These are phyloP conservation scores for Chrysodeixis includens DNA, from an alignment of 2,888 invertebrate species.

Conservation along the genomic window DNA sequence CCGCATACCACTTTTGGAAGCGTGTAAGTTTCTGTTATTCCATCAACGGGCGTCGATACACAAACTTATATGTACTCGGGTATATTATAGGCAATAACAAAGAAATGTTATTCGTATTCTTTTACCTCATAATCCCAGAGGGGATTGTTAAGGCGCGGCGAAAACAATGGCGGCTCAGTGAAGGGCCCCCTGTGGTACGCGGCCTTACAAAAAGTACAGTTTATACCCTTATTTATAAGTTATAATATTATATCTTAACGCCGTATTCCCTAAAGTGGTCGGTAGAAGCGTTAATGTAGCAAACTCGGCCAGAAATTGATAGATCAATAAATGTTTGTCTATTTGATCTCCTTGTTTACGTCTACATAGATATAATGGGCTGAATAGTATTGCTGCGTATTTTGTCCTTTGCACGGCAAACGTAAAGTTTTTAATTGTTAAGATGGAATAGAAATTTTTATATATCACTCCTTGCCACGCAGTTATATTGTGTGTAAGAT, in stretches of 20 bases:
- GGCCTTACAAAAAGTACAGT: constrained; percentile 1
- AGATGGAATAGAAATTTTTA: too few relatives aligned
- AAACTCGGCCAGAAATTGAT: background rate
- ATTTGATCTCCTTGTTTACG: background rate
- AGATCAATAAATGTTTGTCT: background rate
- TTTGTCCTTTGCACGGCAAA: too few relatives aligned
- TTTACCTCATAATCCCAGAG: background rate
- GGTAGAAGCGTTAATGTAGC: background rate
- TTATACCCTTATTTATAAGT: background rate
- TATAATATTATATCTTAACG: constrained; percentile 1
- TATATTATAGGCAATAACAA: background rate
- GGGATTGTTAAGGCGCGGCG: constrained; percentile 1
- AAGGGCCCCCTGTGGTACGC: background rate
- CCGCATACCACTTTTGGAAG: too few relatives aligned
- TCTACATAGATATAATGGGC: too few relatives aligned
- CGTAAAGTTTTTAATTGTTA: too few relatives aligned
- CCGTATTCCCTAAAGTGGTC: background rate
- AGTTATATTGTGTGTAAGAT: too few relatives aligned
- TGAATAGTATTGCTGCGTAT: too few relatives aligned
- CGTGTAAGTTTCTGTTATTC: too few relatives aligned
- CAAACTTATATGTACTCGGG: background rate
- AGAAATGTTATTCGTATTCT: background rate
- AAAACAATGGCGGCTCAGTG: background rate
- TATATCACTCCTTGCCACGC: too few relatives aligned
- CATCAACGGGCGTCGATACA: background rate